Evolutionary conservation across 2,888 invertebrate genomes (phyloP).

Genomic region (Eupithecia subumbrata): DNA sequence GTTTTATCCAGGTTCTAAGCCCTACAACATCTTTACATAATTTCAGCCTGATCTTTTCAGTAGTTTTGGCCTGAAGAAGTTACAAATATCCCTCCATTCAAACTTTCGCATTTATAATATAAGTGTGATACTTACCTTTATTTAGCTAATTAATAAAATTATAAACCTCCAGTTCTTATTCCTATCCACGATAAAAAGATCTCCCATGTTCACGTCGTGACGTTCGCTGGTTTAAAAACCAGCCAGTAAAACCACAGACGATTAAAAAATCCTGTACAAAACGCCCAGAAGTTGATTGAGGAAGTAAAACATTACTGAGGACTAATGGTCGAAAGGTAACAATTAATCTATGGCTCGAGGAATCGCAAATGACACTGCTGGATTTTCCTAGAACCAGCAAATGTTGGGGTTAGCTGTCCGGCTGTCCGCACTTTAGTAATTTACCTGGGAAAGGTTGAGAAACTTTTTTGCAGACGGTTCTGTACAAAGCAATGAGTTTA

Average conservation of each 20-base stretch:
- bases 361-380: conserved; percentile 59
- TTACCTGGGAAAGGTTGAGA: conserved; percentile 43
- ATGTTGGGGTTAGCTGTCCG: conserved; percentile 50
- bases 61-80: no score
- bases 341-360: conserved; percentile 60
- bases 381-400: conserved; percentile 61
- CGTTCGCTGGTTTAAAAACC: not conserved
- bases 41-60: no score
- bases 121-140: no score
- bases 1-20: no score
- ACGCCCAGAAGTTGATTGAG: conserved; percentile 52
- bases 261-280: not conserved
- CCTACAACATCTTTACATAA: no score
- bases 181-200: not conserved
- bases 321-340: conserved; percentile 58
- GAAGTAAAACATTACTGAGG: conserved; percentile 58
- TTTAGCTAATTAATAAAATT: not conserved
- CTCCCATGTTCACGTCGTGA: not conserved
- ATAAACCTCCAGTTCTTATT: not conserved
- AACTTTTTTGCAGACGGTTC: conserved; percentile 34
- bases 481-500: no score
- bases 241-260: conserved; percentile 2
- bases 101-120: no score
- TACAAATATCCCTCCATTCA: no score
- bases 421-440: conserved; percentile 53